Base-by-base conservation (phyloP, 1,140 invertebrate genomes). In the Nylanderia fulva region DNA sequence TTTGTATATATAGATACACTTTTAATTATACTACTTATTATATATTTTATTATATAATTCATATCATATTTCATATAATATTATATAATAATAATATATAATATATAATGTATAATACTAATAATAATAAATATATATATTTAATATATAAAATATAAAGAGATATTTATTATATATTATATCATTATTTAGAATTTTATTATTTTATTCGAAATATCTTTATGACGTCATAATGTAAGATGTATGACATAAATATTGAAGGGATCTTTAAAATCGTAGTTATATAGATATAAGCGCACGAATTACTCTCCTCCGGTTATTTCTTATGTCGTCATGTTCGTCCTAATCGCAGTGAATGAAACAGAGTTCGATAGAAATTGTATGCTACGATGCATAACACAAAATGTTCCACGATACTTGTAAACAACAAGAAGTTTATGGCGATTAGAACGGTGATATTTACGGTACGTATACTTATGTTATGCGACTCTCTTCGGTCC, bases 391-490 rank as follows among this genome's bases (percentile, higher is more conserved):
- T 39, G 21, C 24, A n/a, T 45, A 75, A 76, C 60, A 36, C n/a
- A 39, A 24, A 42, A 48, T 58, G 33, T 52, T 61, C 7, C 15
- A 33, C 18, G 52, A 69, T 66, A n/a, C 52, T 66, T 86, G 21
- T 56, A 42, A 75, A 64, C 27, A 56, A 83, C 0, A 68, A 64
- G 18, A 84, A 75, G 74, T 54, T 61, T 66, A 72, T 63, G 29
- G 13, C 4, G 24, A 48, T 79, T 79, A 79, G 61, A 9, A 66
- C 21, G 42, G 56, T 84, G 58, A 83, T 84, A 84, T 84, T 56
- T 45, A 86, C 61, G 72, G 74, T 54, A 66, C 76, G 56, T 68
- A 85, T 80, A 85, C 77, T 85, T 79, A 77, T n/a, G 60, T 77
- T 77, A 68, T 52, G 75, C 75, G 75, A 68, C 75, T 79, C 56